These are phyloP conservation scores for Tetramorium bicarinatum DNA, from an alignment of 2,888 invertebrate species.

Conservation along the genomic window DNA sequence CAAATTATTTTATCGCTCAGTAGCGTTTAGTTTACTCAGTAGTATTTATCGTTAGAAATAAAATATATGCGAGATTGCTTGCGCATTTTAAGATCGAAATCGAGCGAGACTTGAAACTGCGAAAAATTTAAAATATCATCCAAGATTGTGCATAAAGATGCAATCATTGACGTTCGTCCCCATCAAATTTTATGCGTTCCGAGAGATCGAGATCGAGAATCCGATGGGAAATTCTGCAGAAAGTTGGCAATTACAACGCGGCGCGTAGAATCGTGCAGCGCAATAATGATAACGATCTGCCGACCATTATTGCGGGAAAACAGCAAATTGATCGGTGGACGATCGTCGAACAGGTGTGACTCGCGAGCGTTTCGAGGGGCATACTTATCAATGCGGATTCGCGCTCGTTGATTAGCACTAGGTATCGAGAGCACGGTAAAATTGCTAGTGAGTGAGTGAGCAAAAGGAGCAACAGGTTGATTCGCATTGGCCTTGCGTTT, in stretches of 20 bases:
- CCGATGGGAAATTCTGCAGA: constrained; percentile 11
- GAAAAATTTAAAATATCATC: background rate
- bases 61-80: background rate
- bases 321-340: constrained; percentile 7
- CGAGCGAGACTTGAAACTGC: background rate
- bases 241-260: constrained; percentile 11
- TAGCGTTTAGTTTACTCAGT: no score
- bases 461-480: constrained; percentile 15
- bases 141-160: constrained; percentile 2
- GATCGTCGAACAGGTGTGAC: constrained; percentile 46
- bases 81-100: background rate
- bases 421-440: constrained; percentile 29
- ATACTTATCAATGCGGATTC: constrained; percentile 36
- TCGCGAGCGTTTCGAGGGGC: constrained; percentile 14
- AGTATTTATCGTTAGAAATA: background rate
- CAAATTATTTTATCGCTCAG: background rate
- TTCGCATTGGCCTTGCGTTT: constrained; percentile 24
- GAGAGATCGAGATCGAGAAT: background rate
- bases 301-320: constrained; percentile 8
- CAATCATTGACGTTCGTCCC: background rate
- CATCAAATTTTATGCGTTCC: constrained; percentile 33
- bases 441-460: constrained; percentile 22
- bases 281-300: constrained; percentile 29
- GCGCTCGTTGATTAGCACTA: constrained; percentile 38
- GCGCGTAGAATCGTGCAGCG: background rate